A percentile compares a stretch with the other conserved stretches of the same genome.
Conservation (phyloP, 1,140 invertebrate genomes). For the Asbolus verrucosus region DNA sequence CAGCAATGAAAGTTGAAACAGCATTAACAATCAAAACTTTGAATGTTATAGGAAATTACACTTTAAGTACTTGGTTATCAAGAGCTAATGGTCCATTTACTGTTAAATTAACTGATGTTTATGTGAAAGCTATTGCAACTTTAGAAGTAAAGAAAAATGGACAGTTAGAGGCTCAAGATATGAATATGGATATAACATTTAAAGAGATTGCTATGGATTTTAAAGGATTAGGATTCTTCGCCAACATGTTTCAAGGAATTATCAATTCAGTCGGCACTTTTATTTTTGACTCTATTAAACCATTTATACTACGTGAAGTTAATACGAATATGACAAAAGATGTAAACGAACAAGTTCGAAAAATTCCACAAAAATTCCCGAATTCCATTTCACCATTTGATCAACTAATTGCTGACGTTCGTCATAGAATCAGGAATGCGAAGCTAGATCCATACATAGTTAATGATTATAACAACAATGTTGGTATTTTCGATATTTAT, state of each 20-base stretch:
- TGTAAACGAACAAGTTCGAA: conserved; percentile 69
- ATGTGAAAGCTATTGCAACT: conserved; percentile 73
- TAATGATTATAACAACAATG: conserved; percentile 76
- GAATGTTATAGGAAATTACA: conserved; percentile 81
- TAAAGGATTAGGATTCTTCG: conserved; percentile 81
- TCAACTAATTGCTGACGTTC: conserved; percentile 79
- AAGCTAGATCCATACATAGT: conserved; percentile 80
- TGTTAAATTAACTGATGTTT: conserved; percentile 77
- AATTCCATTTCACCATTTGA: conserved; percentile 89
- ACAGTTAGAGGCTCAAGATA: conserved; percentile 79
- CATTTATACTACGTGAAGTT: conserved; percentile 81
- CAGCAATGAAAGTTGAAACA: conserved; percentile 77
- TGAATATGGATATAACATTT: conserved; percentile 83
- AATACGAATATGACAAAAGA: conserved; percentile 73
- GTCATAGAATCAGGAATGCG: conserved; percentile 77
- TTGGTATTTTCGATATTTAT: conserved; percentile 76
- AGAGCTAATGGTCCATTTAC: conserved; percentile 80
- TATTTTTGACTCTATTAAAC: conserved; percentile 87
- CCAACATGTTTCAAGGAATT: conserved; percentile 79
- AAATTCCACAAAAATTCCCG: conserved; percentile 79
- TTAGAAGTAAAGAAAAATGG: conserved; percentile 79
- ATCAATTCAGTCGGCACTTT: conserved; percentile 84
- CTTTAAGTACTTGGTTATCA: conserved; percentile 77
- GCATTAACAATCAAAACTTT: conserved; percentile 76
- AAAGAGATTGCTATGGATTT: conserved; percentile 84